Evolutionary conservation across 2,113 vertebrate species (phyloP).

Genomic region (Lophius piscatorius): DNA sequence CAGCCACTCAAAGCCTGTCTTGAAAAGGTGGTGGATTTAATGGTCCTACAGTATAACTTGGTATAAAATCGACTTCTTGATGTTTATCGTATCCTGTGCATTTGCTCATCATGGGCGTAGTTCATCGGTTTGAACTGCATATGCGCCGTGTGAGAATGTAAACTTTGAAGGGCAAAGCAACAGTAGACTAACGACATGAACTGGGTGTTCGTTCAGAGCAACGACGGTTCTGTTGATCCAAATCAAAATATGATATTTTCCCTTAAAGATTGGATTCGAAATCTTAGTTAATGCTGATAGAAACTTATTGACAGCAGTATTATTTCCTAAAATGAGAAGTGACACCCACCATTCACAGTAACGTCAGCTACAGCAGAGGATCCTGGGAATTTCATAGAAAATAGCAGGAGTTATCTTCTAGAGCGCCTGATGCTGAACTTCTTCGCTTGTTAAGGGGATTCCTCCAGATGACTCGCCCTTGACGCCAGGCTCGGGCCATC

Average conservation of each 20-base stretch:
- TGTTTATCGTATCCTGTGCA: no score
- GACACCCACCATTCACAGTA: neutral
- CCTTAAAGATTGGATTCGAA: no score
- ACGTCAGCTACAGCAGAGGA: neutral
- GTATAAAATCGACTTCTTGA: no score
- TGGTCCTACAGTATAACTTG: no score
- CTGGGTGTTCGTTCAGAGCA: no score
- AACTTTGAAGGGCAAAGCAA: neutral
- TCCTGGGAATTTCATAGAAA: conserved; percentile 21
- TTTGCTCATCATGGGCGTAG: no score
- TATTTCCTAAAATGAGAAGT: neutral
- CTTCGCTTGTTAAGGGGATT: conserved; percentile 57
- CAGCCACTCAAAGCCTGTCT: no score
- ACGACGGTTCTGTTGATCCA: no score
- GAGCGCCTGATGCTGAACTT: conserved; percentile 26
- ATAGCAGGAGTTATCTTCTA: conserved; percentile 28
- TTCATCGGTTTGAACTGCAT: neutral
- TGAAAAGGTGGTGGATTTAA: no score
- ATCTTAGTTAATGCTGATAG: neutral
- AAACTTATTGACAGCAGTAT: conserved; percentile 1
- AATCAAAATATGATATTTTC: no score
- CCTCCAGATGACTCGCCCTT: conserved; percentile 47
- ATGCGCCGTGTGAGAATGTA: neutral
- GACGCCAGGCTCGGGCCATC: conserved; percentile 52
- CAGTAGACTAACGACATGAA: neutral